phyloP scores from a whole-genome alignment of 2,888 invertebrate genomes.

The Junonia oenone region DNA sequence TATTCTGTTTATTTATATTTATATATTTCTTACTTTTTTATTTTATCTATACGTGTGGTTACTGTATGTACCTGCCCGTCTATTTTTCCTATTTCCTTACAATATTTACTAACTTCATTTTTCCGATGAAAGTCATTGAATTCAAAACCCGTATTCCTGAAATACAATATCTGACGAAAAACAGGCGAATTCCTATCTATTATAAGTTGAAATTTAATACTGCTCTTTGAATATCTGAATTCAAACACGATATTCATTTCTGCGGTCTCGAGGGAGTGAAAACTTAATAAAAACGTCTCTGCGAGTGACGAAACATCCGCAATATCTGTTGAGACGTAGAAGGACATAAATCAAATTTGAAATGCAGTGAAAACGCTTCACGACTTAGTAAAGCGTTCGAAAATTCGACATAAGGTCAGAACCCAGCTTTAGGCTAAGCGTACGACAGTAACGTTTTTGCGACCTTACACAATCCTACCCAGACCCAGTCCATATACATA shows the following conservation, averaged over 20 bases:
- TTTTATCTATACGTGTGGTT: no score
- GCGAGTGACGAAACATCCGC: slow-evolving; percentile 52
- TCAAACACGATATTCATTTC: slow-evolving; percentile 29
- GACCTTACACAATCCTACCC: no score
- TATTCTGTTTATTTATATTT: no score
- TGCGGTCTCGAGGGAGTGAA: slow-evolving; percentile 28
- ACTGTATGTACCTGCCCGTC: no score
- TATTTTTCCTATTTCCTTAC: no score
- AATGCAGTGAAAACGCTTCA: slow-evolving; percentile 49
- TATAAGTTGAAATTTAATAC: slow-evolving; percentile 28
- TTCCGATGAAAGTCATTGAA: no score
- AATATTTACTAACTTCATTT: no score
- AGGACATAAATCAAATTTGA: slow-evolving; percentile 59
- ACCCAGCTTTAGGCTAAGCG: slow-evolving; percentile 37
- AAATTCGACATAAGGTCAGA: slow-evolving; percentile 59
- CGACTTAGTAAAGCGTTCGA: slow-evolving; percentile 40
- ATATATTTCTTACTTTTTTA: no score
- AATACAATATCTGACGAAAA: background rate
- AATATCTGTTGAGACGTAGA: slow-evolving; percentile 51
- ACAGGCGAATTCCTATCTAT: slow-evolving; percentile 1
- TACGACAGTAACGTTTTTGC: no score
- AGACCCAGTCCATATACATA: no score
- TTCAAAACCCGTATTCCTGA: background rate
- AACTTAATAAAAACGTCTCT: slow-evolving; percentile 48
- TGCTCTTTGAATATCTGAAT: slow-evolving; percentile 26